Conservation (phyloP, 1,140 invertebrate genomes). For the Drosophila willistoni region DNA sequence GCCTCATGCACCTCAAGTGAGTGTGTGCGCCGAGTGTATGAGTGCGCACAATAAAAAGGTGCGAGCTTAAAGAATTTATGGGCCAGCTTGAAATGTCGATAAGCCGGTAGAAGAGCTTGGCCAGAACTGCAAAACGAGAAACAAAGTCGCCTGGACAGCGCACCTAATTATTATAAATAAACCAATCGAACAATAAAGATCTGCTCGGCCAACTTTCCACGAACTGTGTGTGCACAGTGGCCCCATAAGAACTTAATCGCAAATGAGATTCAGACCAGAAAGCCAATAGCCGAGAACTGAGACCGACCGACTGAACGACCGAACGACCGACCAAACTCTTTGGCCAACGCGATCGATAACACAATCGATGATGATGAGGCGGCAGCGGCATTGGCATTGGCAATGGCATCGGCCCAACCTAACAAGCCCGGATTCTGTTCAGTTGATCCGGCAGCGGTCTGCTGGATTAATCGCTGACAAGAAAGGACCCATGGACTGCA, state of each 20-base stretch:
- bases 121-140: constrained; percentile 31
- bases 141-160: constrained; percentile 69
- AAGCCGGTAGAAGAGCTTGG: constrained; percentile 33
- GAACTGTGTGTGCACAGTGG: constrained; percentile 59
- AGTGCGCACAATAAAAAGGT: constrained; percentile 82
- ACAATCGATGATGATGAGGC: constrained; percentile 76
- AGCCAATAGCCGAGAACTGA: neutral
- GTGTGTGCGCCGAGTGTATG: constrained; percentile 54
- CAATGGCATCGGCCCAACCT: constrained; percentile 1
- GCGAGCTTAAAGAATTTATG: constrained; percentile 83
- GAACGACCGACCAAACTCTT: constrained; percentile 4
- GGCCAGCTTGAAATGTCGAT: constrained; percentile 64
- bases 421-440: constrained; percentile 17
- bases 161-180: constrained; percentile 83
- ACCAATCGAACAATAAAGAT: constrained; percentile 83
- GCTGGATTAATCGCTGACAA: constrained; percentile 79
- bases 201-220: constrained; percentile 75
- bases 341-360: constrained; percentile 81
- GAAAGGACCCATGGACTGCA: constrained; percentile 27
- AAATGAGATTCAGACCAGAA: constrained; percentile 66
- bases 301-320: neutral
- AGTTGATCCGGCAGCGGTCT: constrained; percentile 64
- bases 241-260: constrained; percentile 81
- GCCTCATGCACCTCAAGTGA: neutral
- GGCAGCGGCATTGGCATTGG: neutral